Evolutionary conservation across 1,140 invertebrate species (phyloP).

Genomic region (Eciton burchellii): DNA sequence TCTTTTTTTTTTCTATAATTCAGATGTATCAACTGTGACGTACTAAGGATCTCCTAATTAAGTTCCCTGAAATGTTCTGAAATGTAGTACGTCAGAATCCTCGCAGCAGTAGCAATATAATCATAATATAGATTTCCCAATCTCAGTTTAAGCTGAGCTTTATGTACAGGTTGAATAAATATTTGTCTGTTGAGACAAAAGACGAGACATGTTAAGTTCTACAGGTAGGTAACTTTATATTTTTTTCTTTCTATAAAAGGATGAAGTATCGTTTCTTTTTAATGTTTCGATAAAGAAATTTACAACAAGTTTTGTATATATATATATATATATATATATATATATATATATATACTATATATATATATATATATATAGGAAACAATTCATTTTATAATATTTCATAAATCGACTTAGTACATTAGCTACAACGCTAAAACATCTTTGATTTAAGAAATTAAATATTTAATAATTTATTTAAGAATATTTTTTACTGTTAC

Average conservation of each 20-base stretch:
- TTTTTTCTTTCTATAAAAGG: constrained; percentile 41
- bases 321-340: too few species aligned
- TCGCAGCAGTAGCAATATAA: constrained; percentile 35
- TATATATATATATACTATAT: too few species aligned
- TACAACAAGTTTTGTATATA: background rate
- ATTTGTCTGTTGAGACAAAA: constrained; percentile 47
- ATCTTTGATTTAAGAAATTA: background rate
- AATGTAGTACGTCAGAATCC: background rate
- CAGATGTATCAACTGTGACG: background rate
- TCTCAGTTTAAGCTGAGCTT: constrained; percentile 33
- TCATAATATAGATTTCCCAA: too few species aligned
- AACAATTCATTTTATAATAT: background rate
- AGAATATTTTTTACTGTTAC: constrained; percentile 1
- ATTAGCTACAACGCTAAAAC: background rate
- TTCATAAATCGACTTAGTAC: constrained; percentile 11
- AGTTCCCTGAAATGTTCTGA: constrained; percentile 19
- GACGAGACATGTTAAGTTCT: constrained; percentile 41
- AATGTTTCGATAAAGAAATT: constrained; percentile 1
- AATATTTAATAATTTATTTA: constrained; percentile 12
- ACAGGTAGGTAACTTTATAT: constrained; percentile 71
- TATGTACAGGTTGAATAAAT: constrained; percentile 44
- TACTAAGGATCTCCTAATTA: background rate
- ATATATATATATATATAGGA: background rate
- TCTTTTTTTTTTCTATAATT: background rate
- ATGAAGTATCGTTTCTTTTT: constrained; percentile 1